A percentile compares a stretch with the other conserved stretches of the same genome.
These are phyloP conservation scores for Masnerella sp. DNA, from an alignment of 2,888 invertebrate species.

Conservation along the genomic window DNA sequence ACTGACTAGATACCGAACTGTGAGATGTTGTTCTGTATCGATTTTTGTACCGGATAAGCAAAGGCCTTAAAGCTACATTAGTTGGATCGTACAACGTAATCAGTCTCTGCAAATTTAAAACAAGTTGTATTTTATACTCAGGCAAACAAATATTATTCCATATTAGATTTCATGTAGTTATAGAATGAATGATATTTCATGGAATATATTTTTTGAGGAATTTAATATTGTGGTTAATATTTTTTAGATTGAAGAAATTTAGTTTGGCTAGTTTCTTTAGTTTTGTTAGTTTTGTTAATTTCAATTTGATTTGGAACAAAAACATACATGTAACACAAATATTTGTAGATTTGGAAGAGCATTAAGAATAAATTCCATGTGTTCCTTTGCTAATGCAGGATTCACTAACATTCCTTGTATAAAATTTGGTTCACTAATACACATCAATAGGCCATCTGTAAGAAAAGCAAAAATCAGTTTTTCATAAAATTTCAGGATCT, in stretches of 20 bases:
- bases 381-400: slow-evolving; percentile 76
- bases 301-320: neutral
- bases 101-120: slow-evolving; percentile 75
- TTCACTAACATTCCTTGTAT: slow-evolving; percentile 78
- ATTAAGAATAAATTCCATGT: slow-evolving; percentile 79
- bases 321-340: slow-evolving; percentile 79
- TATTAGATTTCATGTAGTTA: no score
- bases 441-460: slow-evolving; percentile 79
- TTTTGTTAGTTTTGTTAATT: no score
- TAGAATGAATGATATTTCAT: no score
- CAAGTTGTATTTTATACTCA: neutral
- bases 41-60: slow-evolving; percentile 75
- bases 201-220: no score
- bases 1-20: slow-evolving; percentile 78
- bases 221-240: no score
- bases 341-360: slow-evolving; percentile 80
- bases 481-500: no score
- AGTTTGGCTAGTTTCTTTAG: no score
- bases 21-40: slow-evolving; percentile 74
- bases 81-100: slow-evolving; percentile 82
- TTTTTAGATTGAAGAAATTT: no score
- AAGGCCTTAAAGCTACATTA: slow-evolving; percentile 79
- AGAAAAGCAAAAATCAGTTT: no score
- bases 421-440: slow-evolving; percentile 76
- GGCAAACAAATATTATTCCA: neutral